Conservation (phyloP, 2,113 vertebrate genomes). For the Oreocharis arfaki region DNA sequence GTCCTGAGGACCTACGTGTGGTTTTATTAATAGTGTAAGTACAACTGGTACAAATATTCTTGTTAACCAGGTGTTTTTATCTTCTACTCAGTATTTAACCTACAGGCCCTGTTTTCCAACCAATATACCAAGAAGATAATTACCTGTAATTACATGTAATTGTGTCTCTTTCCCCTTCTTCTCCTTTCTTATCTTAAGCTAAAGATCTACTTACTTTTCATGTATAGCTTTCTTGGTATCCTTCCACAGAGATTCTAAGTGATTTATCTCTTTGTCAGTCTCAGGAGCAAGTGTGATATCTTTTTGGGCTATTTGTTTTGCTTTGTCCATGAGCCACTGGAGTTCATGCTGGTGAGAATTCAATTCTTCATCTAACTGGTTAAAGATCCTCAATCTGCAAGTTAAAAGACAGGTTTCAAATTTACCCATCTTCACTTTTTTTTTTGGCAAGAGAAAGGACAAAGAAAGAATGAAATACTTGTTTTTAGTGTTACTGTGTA, state of each 20-base stretch:
- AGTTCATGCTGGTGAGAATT: slow-evolving; percentile 89
- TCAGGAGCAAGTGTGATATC: slow-evolving; percentile 81
- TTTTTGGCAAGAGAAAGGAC: not conserved
- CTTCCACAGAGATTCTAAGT: slow-evolving; percentile 82
- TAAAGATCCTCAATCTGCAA: slow-evolving; percentile 85
- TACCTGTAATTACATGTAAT: not conserved
- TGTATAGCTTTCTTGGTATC: slow-evolving; percentile 80
- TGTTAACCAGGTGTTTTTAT: not conserved
- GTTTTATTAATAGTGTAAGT: not conserved
- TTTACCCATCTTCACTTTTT: not conserved
- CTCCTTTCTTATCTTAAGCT: not conserved
- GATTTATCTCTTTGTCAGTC: slow-evolving; percentile 78
- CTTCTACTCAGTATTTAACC: not conserved
- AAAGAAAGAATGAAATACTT: not conserved
- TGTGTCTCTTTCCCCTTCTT: not conserved
- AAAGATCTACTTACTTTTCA: slow-evolving; percentile 77
- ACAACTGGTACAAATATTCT: not conserved
- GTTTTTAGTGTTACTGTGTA: not conserved
- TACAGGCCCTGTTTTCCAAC: not conserved
- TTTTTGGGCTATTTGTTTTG: slow-evolving; percentile 86
- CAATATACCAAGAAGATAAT: not conserved
- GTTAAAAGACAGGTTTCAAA: slow-evolving; percentile 7
- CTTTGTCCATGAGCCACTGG: slow-evolving; percentile 90
- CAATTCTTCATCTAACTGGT: slow-evolving; percentile 90
- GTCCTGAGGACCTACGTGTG: not conserved